Evolutionary conservation across 2,797 vertebrate species (phyloP).

Genomic region (Periparus ater): DNA sequence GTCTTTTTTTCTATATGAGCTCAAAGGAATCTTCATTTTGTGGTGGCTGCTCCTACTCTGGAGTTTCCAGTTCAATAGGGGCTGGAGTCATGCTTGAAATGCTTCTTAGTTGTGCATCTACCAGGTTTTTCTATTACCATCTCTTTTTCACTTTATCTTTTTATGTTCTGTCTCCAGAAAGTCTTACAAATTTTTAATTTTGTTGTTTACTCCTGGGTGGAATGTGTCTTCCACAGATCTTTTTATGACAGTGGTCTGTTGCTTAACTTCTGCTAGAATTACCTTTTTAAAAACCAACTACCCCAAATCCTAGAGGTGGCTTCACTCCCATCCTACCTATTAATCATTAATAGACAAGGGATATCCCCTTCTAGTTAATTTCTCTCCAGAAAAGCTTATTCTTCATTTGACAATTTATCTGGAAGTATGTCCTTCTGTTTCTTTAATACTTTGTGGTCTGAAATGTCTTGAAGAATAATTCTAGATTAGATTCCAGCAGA

Average conservation of each 20-base stretch:
- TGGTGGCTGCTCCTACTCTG: not conserved
- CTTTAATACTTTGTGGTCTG: slow-evolving; percentile 23
- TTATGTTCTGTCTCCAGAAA: not conserved
- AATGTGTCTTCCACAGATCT: not conserved
- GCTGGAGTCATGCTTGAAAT: not conserved
- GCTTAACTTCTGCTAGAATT: not conserved
- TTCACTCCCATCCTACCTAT: not conserved
- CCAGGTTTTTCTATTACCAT: not conserved
- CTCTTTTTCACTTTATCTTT: not conserved
- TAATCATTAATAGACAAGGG: not conserved
- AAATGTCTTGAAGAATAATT: slow-evolving; percentile 39
- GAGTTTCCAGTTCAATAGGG: not conserved
- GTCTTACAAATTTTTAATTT: not conserved
- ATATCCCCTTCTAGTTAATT: not conserved
- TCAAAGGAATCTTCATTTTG: not conserved
- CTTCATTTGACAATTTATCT: not conserved
- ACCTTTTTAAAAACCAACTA: not conserved
- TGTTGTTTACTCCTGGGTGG: not conserved
- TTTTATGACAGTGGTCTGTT: not conserved
- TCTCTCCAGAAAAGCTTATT: not conserved
- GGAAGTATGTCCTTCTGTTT: not conserved
- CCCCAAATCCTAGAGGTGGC: not conserved
- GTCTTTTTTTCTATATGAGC: not conserved
- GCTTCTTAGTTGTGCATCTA: not conserved
- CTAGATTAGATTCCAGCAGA: slow-evolving; percentile 29